Percentiles rank a stretch among this genome's conserved stretches.
phyloP scores from a whole-genome alignment of 2,113 vertebrate species.

The Mus musculus region GRCm39 chr11:36831001-36831500 shows the following conservation, averaged over 20 bases:
- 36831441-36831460: not conserved
- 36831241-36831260: not conserved
- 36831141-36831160: not conserved
- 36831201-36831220: not conserved
- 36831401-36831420: not conserved
- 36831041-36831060: too few relatives aligned
- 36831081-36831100: not conserved
- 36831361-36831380: not conserved
- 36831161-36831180: not conserved
- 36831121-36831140: not conserved
- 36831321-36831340: not conserved
- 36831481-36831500: not conserved
- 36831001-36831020: not conserved
- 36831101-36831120: not conserved
- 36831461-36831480: not conserved
- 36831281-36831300: not conserved
- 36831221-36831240: not conserved
- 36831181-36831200: not conserved
- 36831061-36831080: not conserved
- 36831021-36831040: accelerated
- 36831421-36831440: not conserved
- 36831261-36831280: not conserved
- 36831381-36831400: not conserved
- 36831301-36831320: too few relatives aligned
- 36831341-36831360: not conserved